Evolutionary conservation across 2,888 invertebrate genomes (phyloP).

Genomic region (Cecidostiba fungosa): DNA sequence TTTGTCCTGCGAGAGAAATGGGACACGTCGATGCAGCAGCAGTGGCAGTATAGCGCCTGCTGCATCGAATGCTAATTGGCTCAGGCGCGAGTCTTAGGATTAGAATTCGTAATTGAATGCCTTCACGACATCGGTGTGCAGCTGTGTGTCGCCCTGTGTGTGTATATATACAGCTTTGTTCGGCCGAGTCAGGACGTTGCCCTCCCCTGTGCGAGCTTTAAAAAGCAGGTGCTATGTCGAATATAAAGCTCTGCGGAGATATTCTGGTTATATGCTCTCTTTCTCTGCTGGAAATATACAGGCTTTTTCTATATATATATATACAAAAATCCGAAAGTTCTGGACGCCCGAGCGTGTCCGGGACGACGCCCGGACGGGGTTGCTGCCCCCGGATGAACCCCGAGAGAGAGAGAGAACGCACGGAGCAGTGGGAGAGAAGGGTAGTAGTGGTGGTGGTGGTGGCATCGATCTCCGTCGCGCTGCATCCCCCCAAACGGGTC

Average conservation of each 20-base stretch:
- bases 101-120: conserved; percentile 15
- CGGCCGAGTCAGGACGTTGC: conserved; percentile 9
- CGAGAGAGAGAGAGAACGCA: conserved; percentile 64
- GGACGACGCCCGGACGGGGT: conserved; percentile 76
- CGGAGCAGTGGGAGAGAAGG: conserved; percentile 61
- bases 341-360: conserved; percentile 7
- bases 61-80: conserved; percentile 57
- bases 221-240: not conserved
- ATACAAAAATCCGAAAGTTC: not conserved
- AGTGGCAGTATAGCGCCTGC: not conserved
- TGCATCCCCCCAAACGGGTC: conserved; percentile 74
- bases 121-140: too few species aligned
- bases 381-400: conserved; percentile 78
- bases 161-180: not conserved
- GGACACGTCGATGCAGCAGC: conserved; percentile 28
- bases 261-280: too few species aligned
- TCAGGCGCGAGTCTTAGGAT: not conserved
- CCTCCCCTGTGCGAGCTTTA: not conserved
- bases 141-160: not conserved
- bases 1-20: conserved; percentile 57
- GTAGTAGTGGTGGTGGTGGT: conserved; percentile 61
- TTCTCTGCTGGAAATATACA: not conserved
- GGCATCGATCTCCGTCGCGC: conserved; percentile 75
- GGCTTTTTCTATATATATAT: not conserved
- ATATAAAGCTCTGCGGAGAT: too few species aligned